These are phyloP conservation scores for Ellobium chinense DNA, from an alignment of 2,888 invertebrate genomes.

Conservation along the genomic window DNA sequence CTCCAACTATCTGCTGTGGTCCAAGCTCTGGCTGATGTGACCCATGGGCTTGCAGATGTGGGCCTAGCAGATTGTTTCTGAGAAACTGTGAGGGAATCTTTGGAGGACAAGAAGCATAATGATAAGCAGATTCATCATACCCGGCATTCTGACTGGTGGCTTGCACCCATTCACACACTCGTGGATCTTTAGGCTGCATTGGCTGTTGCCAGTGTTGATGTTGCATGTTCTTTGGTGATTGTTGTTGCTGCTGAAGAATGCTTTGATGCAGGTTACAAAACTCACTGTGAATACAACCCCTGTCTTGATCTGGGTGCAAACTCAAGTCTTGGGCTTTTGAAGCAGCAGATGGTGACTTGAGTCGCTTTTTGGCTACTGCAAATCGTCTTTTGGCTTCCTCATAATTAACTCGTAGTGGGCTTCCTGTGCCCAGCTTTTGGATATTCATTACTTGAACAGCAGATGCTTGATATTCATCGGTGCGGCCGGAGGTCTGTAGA, in stretches of 20 bases:
- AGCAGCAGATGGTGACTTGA: neutral
- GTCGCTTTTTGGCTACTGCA: neutral
- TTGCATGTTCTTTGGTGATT: no score
- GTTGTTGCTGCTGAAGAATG: neutral
- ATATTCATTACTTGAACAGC: neutral
- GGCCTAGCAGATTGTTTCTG: no score
- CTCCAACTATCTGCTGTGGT: no score
- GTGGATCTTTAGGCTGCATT: neutral
- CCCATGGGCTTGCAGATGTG: neutral
- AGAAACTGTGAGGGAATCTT: neutral
- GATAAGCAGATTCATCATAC: neutral
- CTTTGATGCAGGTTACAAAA: neutral
- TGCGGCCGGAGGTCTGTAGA: neutral
- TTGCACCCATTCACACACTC: conserved; percentile 17
- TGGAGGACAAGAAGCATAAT: neutral
- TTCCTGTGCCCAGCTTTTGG: neutral
- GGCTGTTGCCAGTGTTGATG: neutral
- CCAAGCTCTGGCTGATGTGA: no score
- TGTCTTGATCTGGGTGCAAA: neutral
- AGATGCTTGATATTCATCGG: neutral
- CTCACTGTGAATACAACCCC: no score
- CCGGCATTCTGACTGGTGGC: neutral
- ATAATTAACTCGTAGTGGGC: neutral
- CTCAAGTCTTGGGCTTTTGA: neutral
- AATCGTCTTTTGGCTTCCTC: neutral